Evolutionary conservation across 2,797 vertebrate genomes (phyloP), one percentile per base, ranked within the genome.

Genomic region (Chelonia mydas): DNA sequence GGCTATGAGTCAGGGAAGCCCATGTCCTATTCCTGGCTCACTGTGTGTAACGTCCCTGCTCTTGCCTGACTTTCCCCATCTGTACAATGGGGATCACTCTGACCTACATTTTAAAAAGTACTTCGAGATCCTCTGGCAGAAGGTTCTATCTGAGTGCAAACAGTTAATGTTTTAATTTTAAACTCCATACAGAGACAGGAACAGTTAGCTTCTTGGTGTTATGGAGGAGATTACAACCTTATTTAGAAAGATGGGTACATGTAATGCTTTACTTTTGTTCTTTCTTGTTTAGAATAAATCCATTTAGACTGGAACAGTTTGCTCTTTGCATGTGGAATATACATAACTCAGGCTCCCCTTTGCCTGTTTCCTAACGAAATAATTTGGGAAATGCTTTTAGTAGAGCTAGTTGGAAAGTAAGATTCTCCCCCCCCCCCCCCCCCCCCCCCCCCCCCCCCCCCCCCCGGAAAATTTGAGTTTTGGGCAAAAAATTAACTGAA

Each of bases 11-110:
- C 6, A 16, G 13, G 27, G 74, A 47, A 47, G 74, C 7, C 74
- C 45, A 47, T 47, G 74, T 47, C 74, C 74, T 76, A 8, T 47
- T 47, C 41, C 41, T 76, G 45, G 27, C 45, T 28, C 3, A 2
- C 74, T 28, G 41, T 15, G 23, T 5, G 13, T 31, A 1, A 0
- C 49, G 17, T 47, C 49, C 3, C 31, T 27, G 3, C 1, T 9
- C 41, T 0, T 83, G 86, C 77, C 89, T 91, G 89, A 21, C 72
- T 77, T 79, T 90, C 87, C 84, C 81, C 41, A 13, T 1, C 13
- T 57, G 53, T 74, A 27, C 21, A 74, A 47, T 45, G 41, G 41
- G 41, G 19, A 27, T 45, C 37, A 28, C 45, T 27, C 37, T 74
- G 37, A 27, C 37, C 41, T 74, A 10, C 23, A 45, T 17, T 13